These are phyloP conservation scores for Melierax canorus DNA, from an alignment of 2,113 vertebrate genomes.

Conservation along the genomic window DNA sequence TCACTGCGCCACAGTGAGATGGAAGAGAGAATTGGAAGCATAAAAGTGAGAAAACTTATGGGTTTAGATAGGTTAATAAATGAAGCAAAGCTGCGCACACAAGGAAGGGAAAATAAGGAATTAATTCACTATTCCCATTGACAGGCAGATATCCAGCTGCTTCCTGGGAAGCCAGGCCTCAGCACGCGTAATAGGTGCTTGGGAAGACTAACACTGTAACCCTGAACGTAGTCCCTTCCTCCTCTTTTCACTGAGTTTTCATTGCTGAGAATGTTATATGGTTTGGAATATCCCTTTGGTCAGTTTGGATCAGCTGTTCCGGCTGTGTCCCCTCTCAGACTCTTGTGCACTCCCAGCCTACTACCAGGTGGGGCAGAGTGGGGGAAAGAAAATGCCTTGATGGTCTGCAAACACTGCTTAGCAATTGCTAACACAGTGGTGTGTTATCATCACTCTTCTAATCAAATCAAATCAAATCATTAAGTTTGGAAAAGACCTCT, in stretches of 20 bases:
- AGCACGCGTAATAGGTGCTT: accelerated
- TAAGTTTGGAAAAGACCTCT: too few species aligned
- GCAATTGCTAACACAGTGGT: background rate
- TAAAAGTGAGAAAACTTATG: background rate
- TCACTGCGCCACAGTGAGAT: background rate
- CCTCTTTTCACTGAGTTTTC: background rate
- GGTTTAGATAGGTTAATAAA: background rate
- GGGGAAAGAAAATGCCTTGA: background rate
- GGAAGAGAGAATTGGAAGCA: background rate
- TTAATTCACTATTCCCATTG: background rate
- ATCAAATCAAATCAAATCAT: too few species aligned
- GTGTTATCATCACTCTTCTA: background rate
- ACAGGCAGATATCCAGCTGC: background rate
- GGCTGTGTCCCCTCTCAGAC: background rate
- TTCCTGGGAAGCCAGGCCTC: background rate
- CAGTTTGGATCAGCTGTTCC: too few species aligned
- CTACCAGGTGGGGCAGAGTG: background rate
- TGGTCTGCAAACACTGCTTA: background rate
- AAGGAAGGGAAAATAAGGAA: background rate
- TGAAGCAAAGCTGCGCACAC: background rate
- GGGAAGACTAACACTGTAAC: background rate
- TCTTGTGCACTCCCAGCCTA: background rate
- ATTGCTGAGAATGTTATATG: background rate
- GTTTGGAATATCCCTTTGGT: too few species aligned
- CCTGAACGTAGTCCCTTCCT: background rate